These are phyloP conservation scores for Perithous albicinctus DNA, from an alignment of 2,888 invertebrate species.

Conservation along the genomic window DNA sequence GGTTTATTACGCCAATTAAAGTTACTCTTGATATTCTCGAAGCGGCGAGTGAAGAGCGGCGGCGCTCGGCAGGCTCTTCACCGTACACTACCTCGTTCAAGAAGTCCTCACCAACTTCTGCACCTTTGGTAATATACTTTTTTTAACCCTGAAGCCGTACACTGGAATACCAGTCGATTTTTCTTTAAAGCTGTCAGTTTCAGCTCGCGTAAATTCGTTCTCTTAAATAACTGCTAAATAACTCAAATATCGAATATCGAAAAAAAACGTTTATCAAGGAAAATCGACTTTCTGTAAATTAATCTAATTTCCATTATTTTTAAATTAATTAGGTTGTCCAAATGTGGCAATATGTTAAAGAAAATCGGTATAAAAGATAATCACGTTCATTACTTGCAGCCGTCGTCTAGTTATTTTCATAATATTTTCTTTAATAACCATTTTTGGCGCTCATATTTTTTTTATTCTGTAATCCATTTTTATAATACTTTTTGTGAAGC, in stretches of 20 bases:
- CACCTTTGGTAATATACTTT: slow-evolving; percentile 11
- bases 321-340: too few relatives aligned
- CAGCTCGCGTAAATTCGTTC: neutral
- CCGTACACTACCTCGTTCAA: slow-evolving; percentile 1
- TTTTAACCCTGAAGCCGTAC: slow-evolving; percentile 1
- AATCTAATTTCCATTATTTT: too few relatives aligned
- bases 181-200: neutral
- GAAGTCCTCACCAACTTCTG: neutral
- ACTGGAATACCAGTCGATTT: neutral
- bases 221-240: neutral
- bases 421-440: too few relatives aligned
- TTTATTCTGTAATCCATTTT: neutral
- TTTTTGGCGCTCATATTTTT: too few relatives aligned
- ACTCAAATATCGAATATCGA: neutral
- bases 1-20: slow-evolving; percentile 72
- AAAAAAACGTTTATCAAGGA: too few relatives aligned
- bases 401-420: too few relatives aligned
- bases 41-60: slow-evolving; percentile 27
- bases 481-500: too few relatives aligned
- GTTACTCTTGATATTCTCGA: slow-evolving; percentile 36
- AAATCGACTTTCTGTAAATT: too few relatives aligned
- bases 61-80: slow-evolving; percentile 6
- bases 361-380: too few relatives aligned
- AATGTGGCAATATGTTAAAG: too few relatives aligned
- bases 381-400: too few relatives aligned